These are phyloP conservation scores for Philypnodon macrostomus DNA, from an alignment of 2,797 vertebrate species.

Conservation along the genomic window DNA sequence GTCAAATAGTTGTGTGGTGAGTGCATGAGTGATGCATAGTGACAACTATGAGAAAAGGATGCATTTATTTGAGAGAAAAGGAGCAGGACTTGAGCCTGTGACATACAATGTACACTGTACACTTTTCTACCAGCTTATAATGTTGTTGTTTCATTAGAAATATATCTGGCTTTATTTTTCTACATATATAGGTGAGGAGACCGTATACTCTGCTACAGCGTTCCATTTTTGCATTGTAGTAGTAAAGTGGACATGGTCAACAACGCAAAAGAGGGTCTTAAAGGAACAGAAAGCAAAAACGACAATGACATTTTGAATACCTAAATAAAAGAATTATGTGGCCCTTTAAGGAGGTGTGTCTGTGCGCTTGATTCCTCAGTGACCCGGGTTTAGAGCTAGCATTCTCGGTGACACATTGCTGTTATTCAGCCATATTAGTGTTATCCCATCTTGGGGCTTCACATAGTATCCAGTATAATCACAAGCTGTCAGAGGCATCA, in stretches of 20 bases:
- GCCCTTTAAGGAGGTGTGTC: slow-evolving; percentile 22
- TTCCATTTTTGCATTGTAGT: too few species aligned
- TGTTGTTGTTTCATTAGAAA: too few species aligned
- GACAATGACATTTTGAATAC: too few species aligned
- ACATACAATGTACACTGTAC: slow-evolving; percentile 1
- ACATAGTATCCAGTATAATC: slow-evolving; percentile 71
- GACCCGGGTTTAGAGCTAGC: slow-evolving; percentile 44
- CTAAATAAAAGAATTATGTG: too few species aligned
- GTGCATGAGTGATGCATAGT: slow-evolving; percentile 13
- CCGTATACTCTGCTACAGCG: too few species aligned
- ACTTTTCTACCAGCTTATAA: too few species aligned
- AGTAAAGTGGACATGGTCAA: too few species aligned
- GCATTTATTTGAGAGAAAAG: slow-evolving; percentile 5
- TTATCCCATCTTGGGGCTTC: slow-evolving; percentile 58
- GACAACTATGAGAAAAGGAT: background rate
- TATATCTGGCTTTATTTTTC: too few species aligned
- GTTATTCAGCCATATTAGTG: slow-evolving; percentile 70
- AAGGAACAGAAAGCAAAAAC: too few species aligned
- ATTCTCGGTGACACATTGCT: slow-evolving; percentile 54
- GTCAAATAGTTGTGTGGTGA: slow-evolving; percentile 12
- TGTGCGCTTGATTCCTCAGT: slow-evolving; percentile 33
- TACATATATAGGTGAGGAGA: too few species aligned
- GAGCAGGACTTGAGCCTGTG: background rate
- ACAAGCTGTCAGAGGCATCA: slow-evolving; percentile 62
- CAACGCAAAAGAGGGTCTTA: too few species aligned